Conservation (phyloP, 23 tunicate genomes). For the Trididemnum miniatum region DNA sequence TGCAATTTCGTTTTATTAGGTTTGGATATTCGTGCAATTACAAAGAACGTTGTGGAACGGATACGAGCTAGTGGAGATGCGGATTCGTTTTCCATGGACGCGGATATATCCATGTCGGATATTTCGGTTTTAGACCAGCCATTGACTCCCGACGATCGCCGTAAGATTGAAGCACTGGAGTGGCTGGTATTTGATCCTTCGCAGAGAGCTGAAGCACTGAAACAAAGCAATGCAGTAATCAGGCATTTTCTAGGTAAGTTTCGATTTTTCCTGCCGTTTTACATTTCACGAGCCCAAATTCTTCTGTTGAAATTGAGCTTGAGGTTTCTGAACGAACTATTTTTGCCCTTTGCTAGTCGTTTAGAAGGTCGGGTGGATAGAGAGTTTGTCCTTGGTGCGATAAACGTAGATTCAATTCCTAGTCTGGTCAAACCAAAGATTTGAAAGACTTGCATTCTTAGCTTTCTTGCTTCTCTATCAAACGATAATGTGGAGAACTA, state of each 20-base stretch:
- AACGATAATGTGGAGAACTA: too few species aligned
- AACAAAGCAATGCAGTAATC: constrained; percentile 86
- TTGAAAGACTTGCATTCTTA: too few species aligned
- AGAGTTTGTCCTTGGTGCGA: background rate
- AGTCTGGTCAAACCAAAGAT: too few species aligned
- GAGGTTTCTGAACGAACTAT: too few species aligned
- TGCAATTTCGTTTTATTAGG: too few species aligned
- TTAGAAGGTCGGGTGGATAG: too few species aligned
- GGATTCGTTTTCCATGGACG: background rate
- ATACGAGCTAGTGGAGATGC: constrained; percentile 49
- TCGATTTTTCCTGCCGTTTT: background rate
- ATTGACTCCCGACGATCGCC: constrained; percentile 51
- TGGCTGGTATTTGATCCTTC: constrained; percentile 85
- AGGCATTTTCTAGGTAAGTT: constrained; percentile 64
- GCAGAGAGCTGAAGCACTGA: constrained; percentile 80
- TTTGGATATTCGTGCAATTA: constrained; percentile 73
- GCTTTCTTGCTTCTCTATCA: too few species aligned
- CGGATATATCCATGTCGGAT: background rate
- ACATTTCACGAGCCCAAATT: too few species aligned
- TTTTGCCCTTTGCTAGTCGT: too few species aligned
- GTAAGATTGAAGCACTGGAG: constrained; percentile 75
- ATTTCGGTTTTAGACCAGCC: constrained; percentile 41
- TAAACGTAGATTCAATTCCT: too few species aligned
- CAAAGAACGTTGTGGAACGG: constrained; percentile 80
- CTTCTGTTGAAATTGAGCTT: too few species aligned